Evolutionary conservation across 1,140 invertebrate species (phyloP).

Genomic region (Brachionus manjavacas): DNA sequence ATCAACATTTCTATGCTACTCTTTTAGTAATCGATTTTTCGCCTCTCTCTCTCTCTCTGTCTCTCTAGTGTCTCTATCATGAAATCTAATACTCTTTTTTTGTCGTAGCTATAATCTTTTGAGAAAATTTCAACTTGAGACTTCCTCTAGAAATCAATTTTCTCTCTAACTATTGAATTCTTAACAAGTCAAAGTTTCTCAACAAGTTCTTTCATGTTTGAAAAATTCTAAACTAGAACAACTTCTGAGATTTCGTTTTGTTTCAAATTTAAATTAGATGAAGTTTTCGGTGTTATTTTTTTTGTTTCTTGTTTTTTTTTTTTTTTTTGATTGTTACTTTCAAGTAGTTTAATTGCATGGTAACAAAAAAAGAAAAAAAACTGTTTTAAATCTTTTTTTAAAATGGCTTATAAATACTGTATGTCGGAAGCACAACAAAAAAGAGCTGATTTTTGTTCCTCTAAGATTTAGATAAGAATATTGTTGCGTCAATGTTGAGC

Average conservation of each 20-base stretch:
- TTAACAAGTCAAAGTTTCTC: neutral
- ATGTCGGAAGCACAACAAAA: neutral
- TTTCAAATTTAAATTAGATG: neutral
- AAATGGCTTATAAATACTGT: neutral
- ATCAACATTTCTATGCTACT: neutral
- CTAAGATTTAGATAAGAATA: neutral
- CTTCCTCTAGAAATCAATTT: neutral
- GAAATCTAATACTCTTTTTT: constrained; percentile 10
- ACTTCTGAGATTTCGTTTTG: neutral
- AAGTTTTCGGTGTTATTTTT: neutral
- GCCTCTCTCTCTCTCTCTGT: neutral
- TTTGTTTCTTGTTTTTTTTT: neutral
- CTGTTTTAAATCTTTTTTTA: neutral
- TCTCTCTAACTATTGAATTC: neutral
- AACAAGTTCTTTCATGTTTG: neutral
- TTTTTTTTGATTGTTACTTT: neutral
- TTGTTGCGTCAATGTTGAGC: neutral
- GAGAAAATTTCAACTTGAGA: neutral
- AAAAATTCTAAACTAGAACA: neutral
- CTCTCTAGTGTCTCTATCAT: neutral
- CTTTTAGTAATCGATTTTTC: neutral
- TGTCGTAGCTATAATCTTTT: neutral
- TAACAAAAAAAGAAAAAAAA: neutral
- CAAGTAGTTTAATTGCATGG: constrained; percentile 32
- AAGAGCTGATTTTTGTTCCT: neutral